phyloP scores from a whole-genome alignment of 2,888 invertebrate genomes.

The Hydraecia micacea region DNA sequence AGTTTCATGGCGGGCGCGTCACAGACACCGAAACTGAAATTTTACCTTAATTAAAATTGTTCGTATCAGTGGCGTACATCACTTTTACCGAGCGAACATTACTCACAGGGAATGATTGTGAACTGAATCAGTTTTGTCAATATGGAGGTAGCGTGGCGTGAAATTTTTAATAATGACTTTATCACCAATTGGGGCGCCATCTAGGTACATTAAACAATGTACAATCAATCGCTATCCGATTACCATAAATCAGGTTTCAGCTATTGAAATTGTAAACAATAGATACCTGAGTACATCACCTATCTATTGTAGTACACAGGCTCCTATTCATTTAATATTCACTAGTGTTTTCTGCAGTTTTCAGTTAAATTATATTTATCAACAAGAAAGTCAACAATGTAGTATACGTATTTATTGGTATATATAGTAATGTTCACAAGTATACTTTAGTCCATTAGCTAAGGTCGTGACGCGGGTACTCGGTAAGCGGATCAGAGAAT shows the following conservation, averaged over 20 bases:
- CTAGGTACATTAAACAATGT: constrained; percentile 54
- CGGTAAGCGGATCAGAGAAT: constrained; percentile 80
- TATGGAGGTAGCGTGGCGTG: constrained; percentile 28
- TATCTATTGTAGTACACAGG: constrained; percentile 18
- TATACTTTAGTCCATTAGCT: constrained; percentile 79
- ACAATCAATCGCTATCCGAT: constrained; percentile 61
- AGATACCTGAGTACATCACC: constrained; percentile 30
- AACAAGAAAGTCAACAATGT: constrained; percentile 43
- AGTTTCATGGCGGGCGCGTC: constrained; percentile 69
- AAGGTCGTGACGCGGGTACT: constrained; percentile 74
- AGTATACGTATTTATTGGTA: constrained; percentile 49
- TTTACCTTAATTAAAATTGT: constrained; percentile 76
- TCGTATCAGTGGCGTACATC: constrained; percentile 65
- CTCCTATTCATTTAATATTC: constrained; percentile 1
- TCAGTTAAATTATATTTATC: constrained; percentile 21
- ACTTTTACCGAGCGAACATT: constrained; percentile 56
- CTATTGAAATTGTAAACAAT: constrained; percentile 60
- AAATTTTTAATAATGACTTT: constrained; percentile 48
- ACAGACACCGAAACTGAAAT: constrained; percentile 66
- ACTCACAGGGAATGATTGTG: constrained; percentile 57
- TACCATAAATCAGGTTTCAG: constrained; percentile 57
- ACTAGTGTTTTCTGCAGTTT: constrained; percentile 10
- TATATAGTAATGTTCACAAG: constrained; percentile 64
- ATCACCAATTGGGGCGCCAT: constrained; percentile 25
- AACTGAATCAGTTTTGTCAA: constrained; percentile 46